phyloP scores from a whole-genome alignment of 1,140 invertebrate species.

The Charaxes varanes region DNA sequence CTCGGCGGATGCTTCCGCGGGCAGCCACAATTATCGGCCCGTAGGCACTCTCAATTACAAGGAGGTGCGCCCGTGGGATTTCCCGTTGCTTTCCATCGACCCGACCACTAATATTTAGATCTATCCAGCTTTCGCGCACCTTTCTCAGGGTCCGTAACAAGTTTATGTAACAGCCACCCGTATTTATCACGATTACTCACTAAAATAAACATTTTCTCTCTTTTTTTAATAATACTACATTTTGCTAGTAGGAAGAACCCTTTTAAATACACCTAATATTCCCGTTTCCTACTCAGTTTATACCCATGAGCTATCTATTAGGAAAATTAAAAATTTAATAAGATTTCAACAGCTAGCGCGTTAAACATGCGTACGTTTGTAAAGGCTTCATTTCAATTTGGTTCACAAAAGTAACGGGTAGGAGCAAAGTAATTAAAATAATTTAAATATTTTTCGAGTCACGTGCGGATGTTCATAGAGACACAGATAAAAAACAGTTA shows the following conservation, averaged over 20 bases:
- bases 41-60: constrained; percentile 71
- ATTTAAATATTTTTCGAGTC: too few species aligned
- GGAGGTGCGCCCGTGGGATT: constrained; percentile 63
- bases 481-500: constrained; percentile 22
- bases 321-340: too few species aligned
- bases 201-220: neutral
- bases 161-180: constrained; percentile 6
- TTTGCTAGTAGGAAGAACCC: too few species aligned
- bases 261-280: too few species aligned
- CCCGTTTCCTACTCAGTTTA: too few species aligned
- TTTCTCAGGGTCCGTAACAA: constrained; percentile 7
- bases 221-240: neutral
- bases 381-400: too few species aligned
- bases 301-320: too few species aligned
- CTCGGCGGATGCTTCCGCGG: constrained; percentile 33
- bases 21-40: constrained; percentile 67
- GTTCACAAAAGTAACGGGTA: too few species aligned
- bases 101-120: constrained; percentile 59
- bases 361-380: too few species aligned
- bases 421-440: too few species aligned
- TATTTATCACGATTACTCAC: neutral
- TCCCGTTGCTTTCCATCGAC: constrained; percentile 35
- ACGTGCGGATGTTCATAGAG: too few species aligned
- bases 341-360: too few species aligned
- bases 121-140: constrained; percentile 34